A percentile compares a stretch with the other conserved stretches of the same genome.
These are phyloP conservation scores for Eristalis arbustorum DNA, from an alignment of 2,888 invertebrate species.

Conservation along the genomic window DNA sequence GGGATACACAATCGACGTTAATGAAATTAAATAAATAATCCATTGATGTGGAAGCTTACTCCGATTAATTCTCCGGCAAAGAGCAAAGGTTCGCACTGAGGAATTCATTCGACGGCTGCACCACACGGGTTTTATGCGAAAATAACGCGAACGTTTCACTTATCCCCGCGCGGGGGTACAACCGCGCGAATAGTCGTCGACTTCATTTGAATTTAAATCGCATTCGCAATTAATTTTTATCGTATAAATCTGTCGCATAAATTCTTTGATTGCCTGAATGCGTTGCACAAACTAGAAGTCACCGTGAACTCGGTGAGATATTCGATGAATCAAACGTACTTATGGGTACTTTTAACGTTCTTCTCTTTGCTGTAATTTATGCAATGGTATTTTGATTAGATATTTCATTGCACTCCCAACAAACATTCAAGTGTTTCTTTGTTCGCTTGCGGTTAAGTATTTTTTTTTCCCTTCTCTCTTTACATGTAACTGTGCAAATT, in stretches of 20 bases:
- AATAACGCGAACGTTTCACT: not conserved
- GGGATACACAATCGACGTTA: slow-evolving; percentile 27
- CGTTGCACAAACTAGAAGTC: not conserved
- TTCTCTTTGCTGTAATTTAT: not conserved
- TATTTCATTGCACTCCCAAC: not conserved
- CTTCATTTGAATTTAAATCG: slow-evolving; percentile 23
- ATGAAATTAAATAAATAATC: slow-evolving; percentile 49
- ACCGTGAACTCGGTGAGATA: not conserved
- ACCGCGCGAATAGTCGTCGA: slow-evolving; percentile 9
- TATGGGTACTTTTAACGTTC: slow-evolving; percentile 2
- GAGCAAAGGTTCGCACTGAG: not conserved
- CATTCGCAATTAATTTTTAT: slow-evolving; percentile 50
- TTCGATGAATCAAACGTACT: not conserved
- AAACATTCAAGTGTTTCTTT: not conserved
- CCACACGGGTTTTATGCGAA: slow-evolving; percentile 11
- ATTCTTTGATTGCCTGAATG: slow-evolving; percentile 20
- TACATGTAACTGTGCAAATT: not conserved
- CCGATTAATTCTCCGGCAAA: slow-evolving; percentile 11
- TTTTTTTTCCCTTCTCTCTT: not conserved
- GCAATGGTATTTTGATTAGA: slow-evolving; percentile 8
- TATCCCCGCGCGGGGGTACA: not conserved
- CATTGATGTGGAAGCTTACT: slow-evolving; percentile 28
- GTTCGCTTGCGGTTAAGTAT: not conserved
- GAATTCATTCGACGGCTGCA: not conserved
- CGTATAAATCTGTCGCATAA: slow-evolving; percentile 44